Conservation (phyloP, 2,113 vertebrate genomes). For the Bujurquina vittata region DNA sequence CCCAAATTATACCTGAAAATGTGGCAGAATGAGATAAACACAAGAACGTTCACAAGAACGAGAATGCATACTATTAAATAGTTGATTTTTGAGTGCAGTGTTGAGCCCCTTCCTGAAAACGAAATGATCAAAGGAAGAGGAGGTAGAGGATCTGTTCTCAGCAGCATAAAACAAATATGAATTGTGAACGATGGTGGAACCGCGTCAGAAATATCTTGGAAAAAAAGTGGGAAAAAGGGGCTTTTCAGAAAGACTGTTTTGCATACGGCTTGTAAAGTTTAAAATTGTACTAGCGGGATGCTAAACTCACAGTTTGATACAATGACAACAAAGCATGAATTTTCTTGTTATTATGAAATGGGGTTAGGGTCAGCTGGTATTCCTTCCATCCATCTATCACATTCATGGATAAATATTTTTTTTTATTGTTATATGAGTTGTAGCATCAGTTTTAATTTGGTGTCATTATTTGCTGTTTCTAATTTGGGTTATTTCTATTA, state of each 20-base stretch:
- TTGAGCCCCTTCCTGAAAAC: neutral
- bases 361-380: neutral
- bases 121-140: constrained; percentile 6
- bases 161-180: neutral
- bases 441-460: too few relatives aligned
- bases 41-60: neutral
- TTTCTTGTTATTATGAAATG: neutral
- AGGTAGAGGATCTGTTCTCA: neutral
- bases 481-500: neutral
- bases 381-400: too few relatives aligned
- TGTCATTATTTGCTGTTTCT: too few relatives aligned
- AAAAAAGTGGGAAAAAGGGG: neutral
- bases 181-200: neutral
- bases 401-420: too few relatives aligned
- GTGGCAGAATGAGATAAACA: neutral
- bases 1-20: neutral
- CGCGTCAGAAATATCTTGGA: neutral
- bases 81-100: neutral
- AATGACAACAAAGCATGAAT: neutral
- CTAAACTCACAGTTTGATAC: neutral
- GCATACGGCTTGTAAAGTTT: neutral
- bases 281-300: neutral
- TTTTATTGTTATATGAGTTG: too few relatives aligned
- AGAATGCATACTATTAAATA: neutral
- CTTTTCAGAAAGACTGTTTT: neutral